Base-by-base conservation (phyloP, 1,140 invertebrate species). In the Anastrepha ludens region DNA sequence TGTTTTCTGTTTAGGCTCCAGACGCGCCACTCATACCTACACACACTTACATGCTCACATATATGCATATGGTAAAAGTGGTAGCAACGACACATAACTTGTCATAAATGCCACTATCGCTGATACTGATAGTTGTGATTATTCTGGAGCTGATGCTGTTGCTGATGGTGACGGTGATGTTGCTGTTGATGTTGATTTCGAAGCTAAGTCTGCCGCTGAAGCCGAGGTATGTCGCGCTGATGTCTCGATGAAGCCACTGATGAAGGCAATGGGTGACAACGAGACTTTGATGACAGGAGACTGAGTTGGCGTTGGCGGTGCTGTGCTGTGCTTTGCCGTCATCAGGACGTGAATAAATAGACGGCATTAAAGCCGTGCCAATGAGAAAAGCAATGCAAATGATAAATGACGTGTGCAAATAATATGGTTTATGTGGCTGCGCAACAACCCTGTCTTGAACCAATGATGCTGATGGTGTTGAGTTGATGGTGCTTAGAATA, bases 61-160 rank as follows among this genome's bases (percentile, higher is more conserved):
- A 85, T 50, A 85, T 78, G 78, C 44, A 29, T 6, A 85, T 41
- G 20, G 85, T 20, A 65, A 86, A 86, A 62, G 85, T 86, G 85
- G 85, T 86, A 86, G 85, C 58, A 86, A 86, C 85, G 85, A 62
- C 58, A 65, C 85, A 86, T 86, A 62, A 86, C 85, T 65, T 65
- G 58, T 60, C 58, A 86, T 65, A 65, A 86, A 86, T 86, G 85
- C 85, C 62, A 50, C 62, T 65, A 86, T 86, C 62, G 59, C 39
- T 86, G 85, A 17, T 86, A 60, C 62, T 86, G 85, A 65, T 60
- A 81, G 74, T 81, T 81, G 74, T 81, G 74, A 81, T 81, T 81
- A 81, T 81, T 47, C 74, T 81, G 74, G 29, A 29, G 29, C 41
- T 47, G 70, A 47, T 74, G 70, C 44, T 74, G 67, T 15, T 85